A percentile compares a stretch with the other conserved stretches of the same genome.
These are phyloP conservation scores for Alcedo quadribrachys DNA, from an alignment of 2,797 vertebrate species.

Conservation along the genomic window DNA sequence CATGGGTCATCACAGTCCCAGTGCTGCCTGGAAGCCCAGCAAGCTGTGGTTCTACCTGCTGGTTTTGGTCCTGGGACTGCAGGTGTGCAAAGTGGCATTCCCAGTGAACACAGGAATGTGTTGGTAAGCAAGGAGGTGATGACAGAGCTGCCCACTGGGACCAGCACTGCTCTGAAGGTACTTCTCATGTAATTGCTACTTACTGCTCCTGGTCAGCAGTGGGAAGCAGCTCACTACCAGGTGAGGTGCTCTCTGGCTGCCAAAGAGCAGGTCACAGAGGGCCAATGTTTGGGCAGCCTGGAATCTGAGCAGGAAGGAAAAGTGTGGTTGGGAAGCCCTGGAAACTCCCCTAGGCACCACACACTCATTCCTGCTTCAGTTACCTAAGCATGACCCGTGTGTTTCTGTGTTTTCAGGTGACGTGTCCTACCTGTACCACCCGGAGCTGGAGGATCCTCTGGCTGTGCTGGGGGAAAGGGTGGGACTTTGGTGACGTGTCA, in stretches of 20 bases:
- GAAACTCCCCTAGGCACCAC: not conserved
- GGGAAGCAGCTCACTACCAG: not conserved
- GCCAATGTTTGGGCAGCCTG: not conserved
- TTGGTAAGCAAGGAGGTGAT: not conserved
- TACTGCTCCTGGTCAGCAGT: not conserved
- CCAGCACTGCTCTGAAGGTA: not conserved
- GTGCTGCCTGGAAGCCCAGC: not conserved
- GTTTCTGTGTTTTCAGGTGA: not conserved
- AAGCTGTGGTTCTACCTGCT: not conserved
- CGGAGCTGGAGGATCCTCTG: not conserved
- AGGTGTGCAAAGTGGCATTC: not conserved
- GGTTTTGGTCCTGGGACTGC: not conserved
- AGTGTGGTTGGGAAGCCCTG: not conserved
- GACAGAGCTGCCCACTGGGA: not conserved
- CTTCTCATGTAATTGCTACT: not conserved
- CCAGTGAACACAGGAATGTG: not conserved
- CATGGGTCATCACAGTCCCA: not conserved
- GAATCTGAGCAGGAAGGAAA: not conserved
- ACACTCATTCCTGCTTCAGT: not conserved
- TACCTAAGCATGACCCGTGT: not conserved
- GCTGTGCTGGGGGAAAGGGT: not conserved
- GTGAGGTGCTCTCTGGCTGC: not conserved
- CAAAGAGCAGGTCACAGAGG: not conserved
- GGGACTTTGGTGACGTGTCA: not conserved
- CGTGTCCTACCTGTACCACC: too few relatives aligned